These are phyloP conservation scores for Rallus limicola DNA, from an alignment of 2,113 vertebrate genomes.

Conservation along the genomic window DNA sequence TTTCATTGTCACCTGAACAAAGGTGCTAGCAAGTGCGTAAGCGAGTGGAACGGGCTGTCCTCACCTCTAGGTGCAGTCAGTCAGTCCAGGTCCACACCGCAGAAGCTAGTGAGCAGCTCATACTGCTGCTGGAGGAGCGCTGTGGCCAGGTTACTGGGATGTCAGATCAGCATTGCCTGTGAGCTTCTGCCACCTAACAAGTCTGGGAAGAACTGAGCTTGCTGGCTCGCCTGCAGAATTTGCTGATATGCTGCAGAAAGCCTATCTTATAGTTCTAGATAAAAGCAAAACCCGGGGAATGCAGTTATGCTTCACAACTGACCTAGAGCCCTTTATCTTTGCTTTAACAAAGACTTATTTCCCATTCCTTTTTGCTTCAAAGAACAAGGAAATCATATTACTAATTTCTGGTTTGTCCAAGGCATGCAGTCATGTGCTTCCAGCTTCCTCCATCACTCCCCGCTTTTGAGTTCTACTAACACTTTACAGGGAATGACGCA, in stretches of 20 bases:
- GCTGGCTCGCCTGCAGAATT: neutral
- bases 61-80: neutral
- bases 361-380: neutral
- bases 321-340: neutral
- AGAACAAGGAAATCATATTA: neutral
- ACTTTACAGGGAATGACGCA: neutral
- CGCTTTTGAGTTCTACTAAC: neutral
- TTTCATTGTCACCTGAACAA: neutral
- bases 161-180: neutral
- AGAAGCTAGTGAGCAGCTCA: neutral
- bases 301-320: neutral
- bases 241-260: neutral
- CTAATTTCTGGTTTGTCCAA: neutral
- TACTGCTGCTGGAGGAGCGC: neutral
- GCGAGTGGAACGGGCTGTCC: neutral
- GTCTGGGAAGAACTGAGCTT: constrained; percentile 20
- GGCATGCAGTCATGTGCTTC: neutral
- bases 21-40: neutral
- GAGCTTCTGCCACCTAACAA: constrained; percentile 33
- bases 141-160: neutral
- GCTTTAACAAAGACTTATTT: neutral
- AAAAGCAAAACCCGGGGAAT: neutral
- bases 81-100: neutral
- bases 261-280: neutral
- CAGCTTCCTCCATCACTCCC: neutral